Base-by-base conservation (phyloP, 2,113 vertebrate species). In the Pitta sordida region DNA sequence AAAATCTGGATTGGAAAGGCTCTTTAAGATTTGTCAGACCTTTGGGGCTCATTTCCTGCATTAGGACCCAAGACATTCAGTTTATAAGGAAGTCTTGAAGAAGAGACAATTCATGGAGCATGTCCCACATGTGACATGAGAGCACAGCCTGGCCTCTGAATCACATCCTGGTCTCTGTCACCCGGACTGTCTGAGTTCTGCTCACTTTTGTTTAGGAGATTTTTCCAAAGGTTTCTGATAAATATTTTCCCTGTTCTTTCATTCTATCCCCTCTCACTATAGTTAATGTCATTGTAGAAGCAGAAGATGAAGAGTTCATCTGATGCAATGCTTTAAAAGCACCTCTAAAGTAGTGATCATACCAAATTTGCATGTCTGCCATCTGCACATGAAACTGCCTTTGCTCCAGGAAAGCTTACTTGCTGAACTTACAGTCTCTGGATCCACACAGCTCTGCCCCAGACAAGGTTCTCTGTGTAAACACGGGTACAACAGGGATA, bases 281-380 rank as follows among this genome's bases (percentile, higher is more conserved):
- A 56, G 19, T 64, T 86, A 68, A 60, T 59, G 68, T 11, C 23
- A 27, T 29, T 41, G 44, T 37, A 76, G 67, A 71, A 91, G 73
- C 2, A 36, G 62, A 76, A 85, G 78, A 52, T 39, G 77, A 67
- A 62, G 86, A 5, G 86, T 78, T 87, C 65, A 69, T 79, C 53
- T 0, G 3, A 64, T 1, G 1, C 52, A 89, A 88, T 90, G 62
- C 83, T 90, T 91, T 82, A 78, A 67, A 92, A 69, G 83, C 60
- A 93, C 91, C 94, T 95, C 77, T 76, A 65, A 65, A 93, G 94
- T 80, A 58, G 77, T 93, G 78, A 84, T 84, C 53, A n/a, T 76
- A 87, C 29, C 62, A 53, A 90, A 96, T 96, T 93, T 94, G 70
- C 92, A 94, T 94, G 86, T 84, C 74, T 85, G 89, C 91, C 94